Conservation (phyloP, 1,140 invertebrate genomes). For the Artemia franciscana region DNA sequence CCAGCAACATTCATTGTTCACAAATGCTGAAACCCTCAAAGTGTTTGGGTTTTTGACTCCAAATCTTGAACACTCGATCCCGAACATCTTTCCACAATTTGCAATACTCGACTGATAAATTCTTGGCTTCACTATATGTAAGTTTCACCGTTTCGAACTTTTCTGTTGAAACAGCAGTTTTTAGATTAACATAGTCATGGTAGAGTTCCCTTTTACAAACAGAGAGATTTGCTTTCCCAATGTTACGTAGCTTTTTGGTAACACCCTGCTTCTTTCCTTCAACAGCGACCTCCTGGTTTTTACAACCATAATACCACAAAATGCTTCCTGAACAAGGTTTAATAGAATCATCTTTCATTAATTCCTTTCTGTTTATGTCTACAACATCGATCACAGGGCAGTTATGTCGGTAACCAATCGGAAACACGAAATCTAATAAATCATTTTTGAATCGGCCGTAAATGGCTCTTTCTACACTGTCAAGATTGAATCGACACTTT, state of each 20-base stretch:
- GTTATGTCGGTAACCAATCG: constrained; percentile 15
- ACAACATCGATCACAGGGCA: constrained; percentile 19
- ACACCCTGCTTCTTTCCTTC: constrained; percentile 54
- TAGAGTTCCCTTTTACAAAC: constrained; percentile 39
- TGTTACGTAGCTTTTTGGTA: constrained; percentile 40
- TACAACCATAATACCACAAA: constrained; percentile 13
- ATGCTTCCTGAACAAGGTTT: constrained; percentile 15
- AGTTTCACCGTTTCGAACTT: constrained; percentile 8
- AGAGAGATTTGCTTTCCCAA: constrained; percentile 25
- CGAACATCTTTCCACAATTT: constrained; percentile 13
- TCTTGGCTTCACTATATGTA: constrained; percentile 14
- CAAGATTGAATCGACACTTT: constrained; percentile 13
- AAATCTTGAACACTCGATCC: constrained; percentile 12
- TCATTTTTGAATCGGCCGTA: constrained; percentile 11
- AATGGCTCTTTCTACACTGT: constrained; percentile 11
- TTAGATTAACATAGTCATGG: constrained; percentile 26
- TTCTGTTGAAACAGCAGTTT: too few species aligned
- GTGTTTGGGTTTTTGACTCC: constrained; percentile 15
- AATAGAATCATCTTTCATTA: background rate
- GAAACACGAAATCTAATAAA: constrained; percentile 11
- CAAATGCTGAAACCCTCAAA: too few species aligned
- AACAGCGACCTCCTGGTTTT: constrained; percentile 37
- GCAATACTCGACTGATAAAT: constrained; percentile 11
- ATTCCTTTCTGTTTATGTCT: constrained; percentile 6
- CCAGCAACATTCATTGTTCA: too few species aligned